A percentile compares a stretch with the other conserved stretches of the same genome.
Conservation (phyloP, 2,113 vertebrate genomes). For the Emydura subglobosa region DNA sequence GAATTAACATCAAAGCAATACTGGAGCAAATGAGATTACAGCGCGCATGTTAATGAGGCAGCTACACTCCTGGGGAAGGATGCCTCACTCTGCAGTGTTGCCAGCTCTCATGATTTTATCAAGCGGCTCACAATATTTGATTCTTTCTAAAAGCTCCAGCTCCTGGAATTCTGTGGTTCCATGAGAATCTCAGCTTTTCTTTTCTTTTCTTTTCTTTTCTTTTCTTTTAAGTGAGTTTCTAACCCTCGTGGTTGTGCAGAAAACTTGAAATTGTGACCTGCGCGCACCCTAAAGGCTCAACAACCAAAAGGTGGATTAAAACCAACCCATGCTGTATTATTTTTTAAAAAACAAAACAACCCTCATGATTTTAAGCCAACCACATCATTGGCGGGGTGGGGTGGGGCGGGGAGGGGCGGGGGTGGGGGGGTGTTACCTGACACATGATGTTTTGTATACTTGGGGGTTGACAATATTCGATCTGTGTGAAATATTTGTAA, state of each 20-base stretch:
- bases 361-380: constrained; percentile 28
- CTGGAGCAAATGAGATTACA: constrained; percentile 76
- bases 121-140: constrained; percentile 38
- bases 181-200: constrained; percentile 35
- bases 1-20: constrained; percentile 78
- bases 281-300: constrained; percentile 63
- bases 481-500: neutral
- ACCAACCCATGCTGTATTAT: constrained; percentile 58
- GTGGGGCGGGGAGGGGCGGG: too few species aligned
- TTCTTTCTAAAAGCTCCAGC: neutral
- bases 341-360: constrained; percentile 50
- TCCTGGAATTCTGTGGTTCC: constrained; percentile 24
- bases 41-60: constrained; percentile 76
- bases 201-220: neutral
- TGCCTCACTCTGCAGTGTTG: constrained; percentile 46
- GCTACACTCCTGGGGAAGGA: constrained; percentile 61
- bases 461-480: neutral
- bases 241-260: constrained; percentile 47
- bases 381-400: neutral
- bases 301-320: constrained; percentile 51
- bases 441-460: neutral
- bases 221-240: constrained; percentile 53
- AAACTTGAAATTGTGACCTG: constrained; percentile 65
- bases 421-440: neutral
- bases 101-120: constrained; percentile 54